Base-by-base conservation (phyloP, 2,888 invertebrate species). In the Acronicta aceris region DNA sequence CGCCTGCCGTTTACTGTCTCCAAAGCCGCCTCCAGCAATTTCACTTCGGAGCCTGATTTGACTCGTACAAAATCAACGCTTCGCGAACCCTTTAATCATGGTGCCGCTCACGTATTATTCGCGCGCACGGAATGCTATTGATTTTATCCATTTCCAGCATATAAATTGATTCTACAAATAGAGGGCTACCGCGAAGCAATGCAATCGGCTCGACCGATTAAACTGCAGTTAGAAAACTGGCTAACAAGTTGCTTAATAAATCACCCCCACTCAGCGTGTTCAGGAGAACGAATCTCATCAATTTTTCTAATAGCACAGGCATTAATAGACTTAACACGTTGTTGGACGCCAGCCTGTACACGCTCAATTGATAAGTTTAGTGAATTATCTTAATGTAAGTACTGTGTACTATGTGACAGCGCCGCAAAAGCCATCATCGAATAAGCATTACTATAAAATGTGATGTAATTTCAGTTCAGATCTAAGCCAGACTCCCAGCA, bases 61-160 rank as follows among this genome's bases (percentile, higher is more conserved):
- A 47, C 16, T 41, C 10, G 13, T 43, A 41, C 33, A 41, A 51
- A 47, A 48, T 55, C 50, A 55, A 58, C 40, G 63, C 48, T 38
- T 7, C 13, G n/a, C 16, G 50, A 40, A 40, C 46, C 58, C 56
- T 62, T 59, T 45, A 60, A 63, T 59, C 70, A 49, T 10, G 21
- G 21, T 46, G 45, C 51, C 36, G 21, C 25, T 63, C 61, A 57
- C 59, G 52, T 58, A 49, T 25, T 53, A 59, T 61, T 57, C 53
- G 47, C 57, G 54, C 17, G 38, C 61, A 63, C 51, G 25, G 42
- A 53, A 45, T 61, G 30, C 17, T 71, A 77, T 77, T 66, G 76
- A 77, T 77, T 73, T 70, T 68, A 68, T 63, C 48, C 60, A 70
- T 70, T 59, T 59, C 50, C 52, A 50, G 48, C 52, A 67, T 58